Percentiles rank a stretch among this genome's conserved stretches.
Evolutionary conservation across 2,797 vertebrate species (phyloP).

Genomic region (Syngnathus rostellatus): DNA sequence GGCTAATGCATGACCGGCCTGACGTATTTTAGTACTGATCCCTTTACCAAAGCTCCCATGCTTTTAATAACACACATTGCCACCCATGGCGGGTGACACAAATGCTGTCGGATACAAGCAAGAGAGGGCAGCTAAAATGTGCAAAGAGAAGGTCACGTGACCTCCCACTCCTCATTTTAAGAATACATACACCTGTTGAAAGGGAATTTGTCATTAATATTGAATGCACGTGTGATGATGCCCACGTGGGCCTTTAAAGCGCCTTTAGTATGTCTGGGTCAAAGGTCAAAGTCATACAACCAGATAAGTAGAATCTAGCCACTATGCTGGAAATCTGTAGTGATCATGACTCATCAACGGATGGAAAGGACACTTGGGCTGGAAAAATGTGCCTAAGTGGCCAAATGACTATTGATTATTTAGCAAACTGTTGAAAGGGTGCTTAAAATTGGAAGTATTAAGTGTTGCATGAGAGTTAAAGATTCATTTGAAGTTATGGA

Average conservation of each 20-base stretch:
- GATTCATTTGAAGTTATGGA: too few species aligned
- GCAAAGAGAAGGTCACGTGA: not conserved
- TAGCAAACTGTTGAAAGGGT: not conserved
- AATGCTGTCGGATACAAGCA: slow-evolving; percentile 12
- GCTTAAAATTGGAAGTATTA: not conserved
- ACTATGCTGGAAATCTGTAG: not conserved
- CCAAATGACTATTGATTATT: not conserved
- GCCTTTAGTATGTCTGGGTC: not conserved
- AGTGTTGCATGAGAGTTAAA: not conserved
- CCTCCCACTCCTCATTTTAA: not conserved
- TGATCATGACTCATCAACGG: not conserved
- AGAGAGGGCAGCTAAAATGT: not conserved
- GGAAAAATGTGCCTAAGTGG: not conserved
- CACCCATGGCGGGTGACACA: slow-evolving; percentile 30
- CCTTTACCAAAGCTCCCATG: slow-evolving; percentile 24
- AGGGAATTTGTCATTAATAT: too few species aligned
- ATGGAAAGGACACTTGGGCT: not conserved
- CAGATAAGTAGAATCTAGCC: not conserved
- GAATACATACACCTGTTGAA: too few species aligned
- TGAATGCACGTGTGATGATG: too few species aligned
- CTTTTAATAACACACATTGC: slow-evolving; percentile 40
- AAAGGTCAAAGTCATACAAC: not conserved
- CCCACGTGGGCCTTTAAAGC: too few species aligned
- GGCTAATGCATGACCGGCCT: slow-evolving; percentile 43
- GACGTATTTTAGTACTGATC: slow-evolving; percentile 47